A percentile compares a stretch with the other conserved stretches of the same genome.
Conservation (phyloP, 2,113 vertebrate genomes). For the Anarhynchus alexandrinus region DNA sequence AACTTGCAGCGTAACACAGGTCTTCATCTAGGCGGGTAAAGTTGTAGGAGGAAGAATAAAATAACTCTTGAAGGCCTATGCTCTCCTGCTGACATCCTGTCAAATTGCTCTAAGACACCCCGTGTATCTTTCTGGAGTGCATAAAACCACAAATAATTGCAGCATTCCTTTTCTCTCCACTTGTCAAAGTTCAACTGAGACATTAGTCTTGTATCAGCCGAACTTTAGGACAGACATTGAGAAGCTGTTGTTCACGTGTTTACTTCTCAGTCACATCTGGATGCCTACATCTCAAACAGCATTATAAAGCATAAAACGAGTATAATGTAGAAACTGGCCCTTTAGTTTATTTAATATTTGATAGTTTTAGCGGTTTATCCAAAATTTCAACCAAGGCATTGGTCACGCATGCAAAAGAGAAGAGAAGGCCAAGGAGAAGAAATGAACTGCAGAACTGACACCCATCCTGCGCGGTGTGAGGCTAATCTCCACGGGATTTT, state of each 20-base stretch:
- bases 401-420: background rate
- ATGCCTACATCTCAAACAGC: background rate
- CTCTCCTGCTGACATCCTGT: background rate
- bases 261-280: background rate
- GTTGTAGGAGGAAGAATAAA: background rate
- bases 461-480: rapidly evolving
- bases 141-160: background rate
- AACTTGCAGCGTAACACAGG: background rate
- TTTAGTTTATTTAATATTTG: no score
- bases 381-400: background rate
- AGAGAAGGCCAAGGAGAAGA: background rate
- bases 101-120: background rate
- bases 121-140: background rate
- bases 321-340: background rate
- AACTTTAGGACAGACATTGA: background rate
- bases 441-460: background rate
- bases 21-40: background rate
- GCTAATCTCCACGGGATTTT: background rate
- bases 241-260: background rate
- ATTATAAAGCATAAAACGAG: background rate
- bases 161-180: background rate
- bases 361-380: background rate
- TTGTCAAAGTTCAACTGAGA: background rate
- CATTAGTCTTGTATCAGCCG: background rate
- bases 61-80: background rate